Conservation (phyloP, 1,140 invertebrate genomes). For the Saccostrea echinata region DNA sequence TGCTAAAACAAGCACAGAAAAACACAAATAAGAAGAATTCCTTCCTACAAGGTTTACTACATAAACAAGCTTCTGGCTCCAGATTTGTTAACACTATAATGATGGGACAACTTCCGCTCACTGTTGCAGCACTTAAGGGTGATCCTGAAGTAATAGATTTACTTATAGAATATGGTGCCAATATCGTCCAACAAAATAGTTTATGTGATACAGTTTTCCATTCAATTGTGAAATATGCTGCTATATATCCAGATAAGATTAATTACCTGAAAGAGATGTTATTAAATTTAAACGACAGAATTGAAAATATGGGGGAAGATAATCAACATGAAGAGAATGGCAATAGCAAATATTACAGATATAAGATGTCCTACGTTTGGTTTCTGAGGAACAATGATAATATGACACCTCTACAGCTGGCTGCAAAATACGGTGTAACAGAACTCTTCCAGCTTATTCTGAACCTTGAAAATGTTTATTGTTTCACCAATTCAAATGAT, state of each 20-base stretch:
- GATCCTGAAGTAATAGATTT: constrained; percentile 57
- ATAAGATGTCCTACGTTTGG: constrained; percentile 52
- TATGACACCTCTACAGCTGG: constrained; percentile 63
- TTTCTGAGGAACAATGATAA: constrained; percentile 63
- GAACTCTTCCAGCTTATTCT: constrained; percentile 64
- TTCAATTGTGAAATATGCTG: constrained; percentile 63
- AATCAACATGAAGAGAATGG: not conserved
- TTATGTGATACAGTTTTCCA: constrained; percentile 66
- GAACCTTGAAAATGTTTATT: constrained; percentile 62
- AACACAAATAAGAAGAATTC: constrained; percentile 5
- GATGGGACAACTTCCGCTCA: constrained; percentile 68
- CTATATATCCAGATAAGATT: constrained; percentile 56
- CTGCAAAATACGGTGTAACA: constrained; percentile 60
- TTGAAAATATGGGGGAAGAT: not conserved
- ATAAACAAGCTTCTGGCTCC: constrained; percentile 58
- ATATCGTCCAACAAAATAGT: constrained; percentile 55
- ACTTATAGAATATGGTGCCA: constrained; percentile 56
- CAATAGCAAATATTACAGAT: not conserved
- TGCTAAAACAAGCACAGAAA: constrained; percentile 44
- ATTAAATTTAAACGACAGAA: not conserved
- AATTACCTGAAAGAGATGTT: not conserved
- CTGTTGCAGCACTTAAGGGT: constrained; percentile 65
- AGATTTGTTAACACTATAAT: constrained; percentile 67
- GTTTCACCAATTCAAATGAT: constrained; percentile 58
- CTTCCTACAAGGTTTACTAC: constrained; percentile 38